These are phyloP conservation scores for Hippasteria phrygiana DNA, from an alignment of 53 echinoderm and acorn worm genomes.

Conservation along the genomic window DNA sequence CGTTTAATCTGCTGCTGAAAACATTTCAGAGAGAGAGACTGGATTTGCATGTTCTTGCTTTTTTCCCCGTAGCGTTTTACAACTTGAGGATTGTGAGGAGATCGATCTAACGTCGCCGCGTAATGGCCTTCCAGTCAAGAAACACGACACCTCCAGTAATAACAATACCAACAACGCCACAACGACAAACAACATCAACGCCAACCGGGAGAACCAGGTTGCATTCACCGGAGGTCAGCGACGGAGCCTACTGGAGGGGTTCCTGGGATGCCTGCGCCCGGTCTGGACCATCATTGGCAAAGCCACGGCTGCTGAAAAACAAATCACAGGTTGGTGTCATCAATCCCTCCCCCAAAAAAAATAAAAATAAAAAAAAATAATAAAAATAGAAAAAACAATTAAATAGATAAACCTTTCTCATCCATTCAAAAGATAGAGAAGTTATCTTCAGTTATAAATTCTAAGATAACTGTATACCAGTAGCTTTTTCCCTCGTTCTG, in stretches of 20 bases:
- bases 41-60: background rate
- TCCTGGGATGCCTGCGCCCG: conserved; percentile 94
- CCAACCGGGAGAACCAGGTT: conserved; percentile 73
- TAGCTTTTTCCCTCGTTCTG: too few relatives aligned
- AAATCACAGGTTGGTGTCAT: conserved; percentile 59
- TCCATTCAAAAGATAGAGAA: too few relatives aligned
- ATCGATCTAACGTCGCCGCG: conserved; percentile 92
- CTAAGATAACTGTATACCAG: too few relatives aligned
- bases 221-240: conserved; percentile 84
- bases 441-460: too few relatives aligned
- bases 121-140: conserved; percentile 83
- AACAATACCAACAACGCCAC: conserved; percentile 87
- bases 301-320: conserved; percentile 81
- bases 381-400: too few relatives aligned
- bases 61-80: conserved; percentile 72
- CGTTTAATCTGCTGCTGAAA: too few relatives aligned
- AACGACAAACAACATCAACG: conserved; percentile 47
- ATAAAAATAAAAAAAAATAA: too few relatives aligned
- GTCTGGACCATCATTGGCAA: conserved; percentile 97
- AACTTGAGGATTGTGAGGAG: conserved; percentile 92
- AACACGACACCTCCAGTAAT: conserved; percentile 72
- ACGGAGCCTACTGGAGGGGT: conserved; percentile 87
- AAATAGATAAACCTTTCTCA: too few relatives aligned
- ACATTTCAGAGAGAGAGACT: background rate
- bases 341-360: too few relatives aligned